These are phyloP conservation scores for Artibeus lituratus DNA, from an alignment of 2,797 vertebrate species.

Conservation along the genomic window DNA sequence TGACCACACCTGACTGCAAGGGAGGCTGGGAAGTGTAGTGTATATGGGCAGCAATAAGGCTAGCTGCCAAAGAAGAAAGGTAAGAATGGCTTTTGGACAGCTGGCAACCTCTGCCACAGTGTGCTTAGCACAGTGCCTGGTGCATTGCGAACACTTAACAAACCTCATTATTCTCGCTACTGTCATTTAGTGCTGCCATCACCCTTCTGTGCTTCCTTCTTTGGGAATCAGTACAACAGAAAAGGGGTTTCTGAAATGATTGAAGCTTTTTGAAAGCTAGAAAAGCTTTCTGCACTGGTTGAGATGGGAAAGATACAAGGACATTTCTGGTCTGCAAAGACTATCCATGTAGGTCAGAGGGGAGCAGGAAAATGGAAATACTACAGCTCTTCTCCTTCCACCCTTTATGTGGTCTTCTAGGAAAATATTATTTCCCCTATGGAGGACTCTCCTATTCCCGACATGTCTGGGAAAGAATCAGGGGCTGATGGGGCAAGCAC, in stretches of 20 bases:
- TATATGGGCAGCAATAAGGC: neutral
- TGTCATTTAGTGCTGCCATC: neutral
- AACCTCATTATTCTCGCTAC: neutral
- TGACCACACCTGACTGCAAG: neutral
- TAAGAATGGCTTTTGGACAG: neutral
- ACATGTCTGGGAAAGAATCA: slow-evolving; percentile 92
- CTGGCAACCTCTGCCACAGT: neutral
- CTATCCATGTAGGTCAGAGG: neutral
- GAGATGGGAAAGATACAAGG: neutral
- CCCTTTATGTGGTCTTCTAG: slow-evolving; percentile 73
- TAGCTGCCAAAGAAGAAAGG: neutral
- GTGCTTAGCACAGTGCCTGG: neutral
- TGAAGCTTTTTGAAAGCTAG: neutral
- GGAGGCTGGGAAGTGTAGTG: neutral
- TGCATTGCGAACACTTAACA: neutral
- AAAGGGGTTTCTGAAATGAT: neutral
- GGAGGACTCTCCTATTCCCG: slow-evolving; percentile 97
- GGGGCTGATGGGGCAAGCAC: slow-evolving; percentile 93
- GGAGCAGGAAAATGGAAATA: neutral
- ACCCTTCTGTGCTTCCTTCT: neutral
- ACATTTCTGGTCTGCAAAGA: neutral
- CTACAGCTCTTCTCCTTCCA: neutral
- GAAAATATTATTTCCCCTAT: slow-evolving; percentile 99
- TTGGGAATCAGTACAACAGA: neutral
- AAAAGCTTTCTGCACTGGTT: neutral